Base-by-base conservation (phyloP, 2,113 vertebrate genomes). In the Limnothrissa miodon region DNA sequence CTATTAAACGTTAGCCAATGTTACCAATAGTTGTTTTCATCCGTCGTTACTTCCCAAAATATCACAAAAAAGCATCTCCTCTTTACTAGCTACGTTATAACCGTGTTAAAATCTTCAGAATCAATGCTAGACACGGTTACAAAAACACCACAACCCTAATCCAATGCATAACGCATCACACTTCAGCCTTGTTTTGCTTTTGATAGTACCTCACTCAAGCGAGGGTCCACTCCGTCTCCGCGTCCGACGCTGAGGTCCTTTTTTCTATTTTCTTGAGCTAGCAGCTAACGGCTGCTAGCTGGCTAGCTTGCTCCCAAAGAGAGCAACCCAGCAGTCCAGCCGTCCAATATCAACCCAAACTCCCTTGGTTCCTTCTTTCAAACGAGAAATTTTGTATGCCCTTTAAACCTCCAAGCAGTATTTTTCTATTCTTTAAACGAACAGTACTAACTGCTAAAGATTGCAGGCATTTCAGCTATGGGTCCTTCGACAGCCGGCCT, bases 401-500 rank as follows among this genome's bases (percentile, higher is more conserved):
- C 78, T 83, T 82, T 84, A 33, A 80, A 79, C 78, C 23, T 62
- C 39, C 74, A 78, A 39, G 23, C 36, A 81, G 83, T 84, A 78
- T 74, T 62, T n/a, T 45, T 53, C 66, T 86, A 80, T 83, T 85
- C 44, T 70, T 59, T 78, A 85, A 83, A 82, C 80, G 87, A 85
- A 91, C 78, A 88, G 80, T 74, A 74, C 66, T 74, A 74, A 36
- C 81, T 74, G 53, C 82, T 86, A 84, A 78, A 87, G 86, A 90
- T 84, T 87, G 87, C 84, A 87, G 89, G 87, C 92, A 92, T 93
- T 90, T 95, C 91, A 95, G 84, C 89, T 88, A 89, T 89, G 87
- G 84, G 85, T 92, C 90, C 90, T 93, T 89, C 90, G 88, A 89
- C 91, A 92, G 88, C 93, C 94, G 94, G 94, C 90, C 94, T 93